Evolutionary conservation across 2,888 invertebrate species (phyloP).

Genomic region (Mystacides longicornis): DNA sequence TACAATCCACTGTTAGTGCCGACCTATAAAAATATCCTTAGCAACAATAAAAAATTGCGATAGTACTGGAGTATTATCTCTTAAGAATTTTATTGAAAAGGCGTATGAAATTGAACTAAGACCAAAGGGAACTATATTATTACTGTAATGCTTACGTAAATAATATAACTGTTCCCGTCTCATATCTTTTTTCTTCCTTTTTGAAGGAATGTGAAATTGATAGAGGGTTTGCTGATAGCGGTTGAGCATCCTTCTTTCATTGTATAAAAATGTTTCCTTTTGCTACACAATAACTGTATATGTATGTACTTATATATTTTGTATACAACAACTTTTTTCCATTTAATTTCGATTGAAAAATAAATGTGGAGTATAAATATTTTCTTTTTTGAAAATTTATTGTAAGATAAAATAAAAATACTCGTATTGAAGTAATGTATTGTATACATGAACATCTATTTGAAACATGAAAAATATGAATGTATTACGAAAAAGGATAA

Average conservation of each 20-base stretch:
- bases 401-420: too few species aligned
- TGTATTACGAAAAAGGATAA: too few species aligned
- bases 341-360: too few species aligned
- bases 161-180: background rate
- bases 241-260: background rate
- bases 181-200: background rate
- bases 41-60: too few species aligned
- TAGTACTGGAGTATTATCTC: background rate
- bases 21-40: too few species aligned
- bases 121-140: background rate
- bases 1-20: too few species aligned
- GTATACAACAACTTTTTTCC: too few species aligned
- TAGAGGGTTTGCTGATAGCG: constrained; percentile 1
- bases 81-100: background rate
- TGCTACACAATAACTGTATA: background rate
- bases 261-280: background rate
- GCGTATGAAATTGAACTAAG: background rate
- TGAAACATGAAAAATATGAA: too few species aligned
- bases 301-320: background rate
- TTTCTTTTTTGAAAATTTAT: too few species aligned
- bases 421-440: too few species aligned
- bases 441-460: too few species aligned
- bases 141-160: background rate
- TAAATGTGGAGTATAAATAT: too few species aligned
- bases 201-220: background rate